phyloP scores from a whole-genome alignment of 2,888 invertebrate genomes.

The Cenopis cana region DNA sequence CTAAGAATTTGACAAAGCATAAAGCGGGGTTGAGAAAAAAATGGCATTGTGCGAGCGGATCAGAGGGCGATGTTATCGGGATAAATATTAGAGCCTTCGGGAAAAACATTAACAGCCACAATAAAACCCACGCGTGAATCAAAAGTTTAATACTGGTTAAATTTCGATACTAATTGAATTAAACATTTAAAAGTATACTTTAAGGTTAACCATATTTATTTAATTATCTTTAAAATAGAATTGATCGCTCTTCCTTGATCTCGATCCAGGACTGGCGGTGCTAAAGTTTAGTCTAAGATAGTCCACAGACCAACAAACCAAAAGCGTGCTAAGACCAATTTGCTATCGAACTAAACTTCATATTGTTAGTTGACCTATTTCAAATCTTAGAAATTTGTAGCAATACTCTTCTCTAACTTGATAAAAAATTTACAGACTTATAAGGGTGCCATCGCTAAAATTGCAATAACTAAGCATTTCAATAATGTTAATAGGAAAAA shows the following conservation, averaged over 20 bases:
- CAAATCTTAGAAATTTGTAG: background rate
- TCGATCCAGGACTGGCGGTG: no score
- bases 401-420: no score
- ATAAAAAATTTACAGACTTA: background rate
- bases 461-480: background rate
- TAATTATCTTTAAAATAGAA: background rate
- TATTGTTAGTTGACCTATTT: no score
- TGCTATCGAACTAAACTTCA: background rate
- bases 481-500: no score
- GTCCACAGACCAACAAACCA: no score
- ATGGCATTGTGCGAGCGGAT: conserved; percentile 56
- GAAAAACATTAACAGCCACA: background rate
- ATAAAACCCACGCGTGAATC: background rate
- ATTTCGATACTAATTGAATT: background rate
- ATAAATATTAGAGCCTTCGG: conserved; percentile 21
- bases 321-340: background rate
- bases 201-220: background rate
- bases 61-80: conserved; percentile 48
- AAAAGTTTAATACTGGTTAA: background rate
- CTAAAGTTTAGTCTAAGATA: no score
- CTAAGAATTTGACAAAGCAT: conserved; percentile 64
- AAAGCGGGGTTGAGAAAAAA: conserved; percentile 60
- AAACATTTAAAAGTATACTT: background rate
- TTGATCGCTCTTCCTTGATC: no score
- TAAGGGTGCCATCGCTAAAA: background rate